Conservation (phyloP, 2,113 vertebrate genomes). For the Phoxinus phoxinus region DNA sequence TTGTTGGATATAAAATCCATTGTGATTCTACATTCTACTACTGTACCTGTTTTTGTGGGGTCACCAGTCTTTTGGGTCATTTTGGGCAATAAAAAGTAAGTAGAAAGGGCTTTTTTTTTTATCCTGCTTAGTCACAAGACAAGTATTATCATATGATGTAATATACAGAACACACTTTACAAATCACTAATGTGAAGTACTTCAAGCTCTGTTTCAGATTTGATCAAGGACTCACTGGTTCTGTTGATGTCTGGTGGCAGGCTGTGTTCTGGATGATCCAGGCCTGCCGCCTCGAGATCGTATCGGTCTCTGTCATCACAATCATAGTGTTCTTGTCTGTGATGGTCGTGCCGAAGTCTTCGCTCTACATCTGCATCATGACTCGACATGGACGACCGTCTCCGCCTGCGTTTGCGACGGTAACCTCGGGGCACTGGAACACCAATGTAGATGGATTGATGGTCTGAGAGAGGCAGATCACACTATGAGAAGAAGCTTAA, state of each 20-base stretch:
- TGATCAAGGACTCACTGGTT: slow-evolving; percentile 81
- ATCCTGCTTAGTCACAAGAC: background rate
- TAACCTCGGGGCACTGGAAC: slow-evolving; percentile 84
- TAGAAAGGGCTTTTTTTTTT: background rate
- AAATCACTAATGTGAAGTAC: background rate
- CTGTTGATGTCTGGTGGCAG: slow-evolving; percentile 78
- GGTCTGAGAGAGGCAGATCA: slow-evolving; percentile 72
- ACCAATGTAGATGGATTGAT: slow-evolving; percentile 88
- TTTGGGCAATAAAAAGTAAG: background rate
- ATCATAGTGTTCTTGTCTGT: slow-evolving; percentile 70
- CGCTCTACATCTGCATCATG: slow-evolving; percentile 74
- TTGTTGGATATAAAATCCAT: background rate
- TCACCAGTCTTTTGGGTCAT: background rate
- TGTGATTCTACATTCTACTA: background rate
- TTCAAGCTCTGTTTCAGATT: background rate
- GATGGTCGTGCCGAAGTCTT: slow-evolving; percentile 68
- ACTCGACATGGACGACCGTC: slow-evolving; percentile 74
- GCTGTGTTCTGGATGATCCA: slow-evolving; percentile 69
- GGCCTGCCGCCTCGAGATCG: slow-evolving; percentile 71
- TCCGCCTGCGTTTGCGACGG: slow-evolving; percentile 83
- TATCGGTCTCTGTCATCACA: slow-evolving; percentile 67
- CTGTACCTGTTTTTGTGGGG: background rate
- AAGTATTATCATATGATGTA: background rate
- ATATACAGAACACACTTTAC: background rate
- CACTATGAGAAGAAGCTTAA: background rate